phyloP scores from a whole-genome alignment of 1,140 invertebrate genomes.

The Platyscapa corneri region DNA sequence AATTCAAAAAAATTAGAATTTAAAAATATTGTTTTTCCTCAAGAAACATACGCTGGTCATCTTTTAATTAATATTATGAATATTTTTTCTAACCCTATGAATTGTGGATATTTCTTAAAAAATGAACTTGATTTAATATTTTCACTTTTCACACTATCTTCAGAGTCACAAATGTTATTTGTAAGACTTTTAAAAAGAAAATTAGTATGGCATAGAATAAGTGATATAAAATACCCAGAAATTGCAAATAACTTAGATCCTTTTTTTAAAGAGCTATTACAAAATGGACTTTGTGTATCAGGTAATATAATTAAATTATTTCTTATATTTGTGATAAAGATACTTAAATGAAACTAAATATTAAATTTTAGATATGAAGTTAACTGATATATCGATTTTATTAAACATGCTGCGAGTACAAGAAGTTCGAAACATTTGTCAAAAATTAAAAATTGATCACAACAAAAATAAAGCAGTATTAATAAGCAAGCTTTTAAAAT shows the following conservation, averaged over 20 bases:
- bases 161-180: conserved; percentile 62
- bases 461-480: conserved; percentile 56
- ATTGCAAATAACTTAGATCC: conserved; percentile 55
- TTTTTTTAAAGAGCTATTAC: conserved; percentile 57
- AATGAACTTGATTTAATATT: conserved; percentile 63
- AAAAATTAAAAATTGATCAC: conserved; percentile 56
- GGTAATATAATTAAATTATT: conserved; percentile 46
- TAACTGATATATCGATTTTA: conserved; percentile 51
- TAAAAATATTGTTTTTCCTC: conserved; percentile 56
- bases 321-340: conserved; percentile 29
- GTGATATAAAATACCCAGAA: conserved; percentile 57
- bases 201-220: conserved; percentile 57
- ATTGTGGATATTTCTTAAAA: conserved; percentile 67
- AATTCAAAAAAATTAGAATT: conserved; percentile 57
- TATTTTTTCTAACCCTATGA: conserved; percentile 63
- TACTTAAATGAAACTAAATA: background rate
- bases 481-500: conserved; percentile 58
- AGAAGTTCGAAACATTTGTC: conserved; percentile 60
- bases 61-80: conserved; percentile 57
- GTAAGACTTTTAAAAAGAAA: conserved; percentile 65
- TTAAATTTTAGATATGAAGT: conserved; percentile 54
- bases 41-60: conserved; percentile 59
- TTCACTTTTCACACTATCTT: conserved; percentile 57
- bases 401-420: conserved; percentile 60
- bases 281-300: conserved; percentile 56